Conservation (phyloP, 1,140 invertebrate genomes). For the Drosophila paulistorum region DNA sequence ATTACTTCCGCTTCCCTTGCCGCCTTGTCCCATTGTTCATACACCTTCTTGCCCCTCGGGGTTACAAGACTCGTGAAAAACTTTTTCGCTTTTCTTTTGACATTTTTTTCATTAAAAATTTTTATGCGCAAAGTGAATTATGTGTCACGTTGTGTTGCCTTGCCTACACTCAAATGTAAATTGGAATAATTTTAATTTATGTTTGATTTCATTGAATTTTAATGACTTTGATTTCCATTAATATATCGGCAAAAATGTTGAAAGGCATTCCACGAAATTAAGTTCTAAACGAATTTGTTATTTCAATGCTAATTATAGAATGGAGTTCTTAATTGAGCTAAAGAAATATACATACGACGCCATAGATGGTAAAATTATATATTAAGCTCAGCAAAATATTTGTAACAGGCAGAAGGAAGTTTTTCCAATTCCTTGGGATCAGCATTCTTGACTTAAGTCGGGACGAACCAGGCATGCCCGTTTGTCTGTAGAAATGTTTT, state of each 20-base stretch:
- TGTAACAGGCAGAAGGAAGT: too few relatives aligned
- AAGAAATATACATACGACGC: too few relatives aligned
- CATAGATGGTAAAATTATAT: too few relatives aligned
- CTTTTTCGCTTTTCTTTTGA: conserved; percentile 56
- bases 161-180: conserved; percentile 45
- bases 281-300: conserved; percentile 3
- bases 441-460: too few relatives aligned
- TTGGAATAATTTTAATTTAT: conserved; percentile 72
- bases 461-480: too few relatives aligned
- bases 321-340: too few relatives aligned
- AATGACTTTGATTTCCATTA: conserved; percentile 50
- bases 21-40: conserved; percentile 37
- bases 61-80: conserved; percentile 36
- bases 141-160: conserved; percentile 56
- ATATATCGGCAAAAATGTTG: neutral
- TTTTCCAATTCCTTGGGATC: too few relatives aligned
- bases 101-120: conserved; percentile 57
- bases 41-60: conserved; percentile 28
- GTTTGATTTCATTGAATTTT: conserved; percentile 71
- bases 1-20: conserved; percentile 76
- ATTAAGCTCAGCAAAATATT: too few relatives aligned
- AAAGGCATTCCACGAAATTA: conserved; percentile 1
- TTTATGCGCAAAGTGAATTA: conserved; percentile 67
- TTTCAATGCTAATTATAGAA: too few relatives aligned
- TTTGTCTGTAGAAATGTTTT: too few relatives aligned